Base-by-base conservation (phyloP, 2,888 invertebrate genomes). In the Dynastes grantii region DNA sequence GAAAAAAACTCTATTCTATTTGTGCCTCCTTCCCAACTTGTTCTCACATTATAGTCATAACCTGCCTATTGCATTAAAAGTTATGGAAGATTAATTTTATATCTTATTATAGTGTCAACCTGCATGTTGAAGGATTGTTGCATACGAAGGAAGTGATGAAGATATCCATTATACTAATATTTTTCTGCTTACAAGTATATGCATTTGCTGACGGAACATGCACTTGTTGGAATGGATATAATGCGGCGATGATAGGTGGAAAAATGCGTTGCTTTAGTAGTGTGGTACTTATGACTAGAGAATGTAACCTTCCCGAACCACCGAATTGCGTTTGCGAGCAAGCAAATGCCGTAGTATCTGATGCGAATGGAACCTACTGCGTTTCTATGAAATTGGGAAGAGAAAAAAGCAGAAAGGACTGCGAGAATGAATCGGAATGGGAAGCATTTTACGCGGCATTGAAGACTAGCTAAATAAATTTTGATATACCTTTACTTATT, bases 351-450 rank as follows among this genome's bases (percentile, higher is more conserved):
- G n/a, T 64, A 16, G 8, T 37, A 16, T n/a, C n/a, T 1, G 16
- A 32, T 37, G 32, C 13, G 40, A 0, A 65, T 6, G n/a, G 40
- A 16, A 65, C 37, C 40, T 65, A 65, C 40, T 65, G 40, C n/a
- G 65, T 65, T n/a, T 16, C 5, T 4, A 65, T 65, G 65, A 40
- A 13, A n/a, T 13, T n/a, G 2, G 64, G 64, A 29, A 32, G 37
- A 2, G 37, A 37, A 40, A 11, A 32, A 3, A 37, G 16, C 6
- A 65, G 16, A 37, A 40, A 37, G 8, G 16, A 40, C 11, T 40
- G 73, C 40, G 73, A 58, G 29, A 73, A 55, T 73, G 58, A 13
- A 37, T 27, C 37, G n/a, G 61, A 73, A 5, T 73, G 55, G 58
- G 27, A 32, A 27, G 6, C 16, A 4, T n/a, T n/a, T n/a, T 16